These are phyloP conservation scores for Ptychobarbus kaznakovi DNA, from an alignment of 2,797 vertebrate genomes.

Conservation along the genomic window DNA sequence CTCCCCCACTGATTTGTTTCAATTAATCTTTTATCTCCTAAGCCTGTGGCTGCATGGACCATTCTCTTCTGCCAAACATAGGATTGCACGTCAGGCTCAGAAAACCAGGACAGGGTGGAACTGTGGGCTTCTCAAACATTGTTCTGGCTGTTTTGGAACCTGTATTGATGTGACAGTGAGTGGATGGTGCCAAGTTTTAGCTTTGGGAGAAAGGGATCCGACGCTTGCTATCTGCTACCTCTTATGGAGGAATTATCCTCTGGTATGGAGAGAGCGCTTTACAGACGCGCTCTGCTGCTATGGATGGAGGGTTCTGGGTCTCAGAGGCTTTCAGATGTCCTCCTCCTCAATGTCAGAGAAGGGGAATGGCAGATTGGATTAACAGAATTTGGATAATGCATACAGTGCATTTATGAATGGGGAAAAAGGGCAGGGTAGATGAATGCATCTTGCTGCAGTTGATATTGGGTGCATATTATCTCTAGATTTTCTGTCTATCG, in stretches of 20 bases:
- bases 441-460: slow-evolving; percentile 14
- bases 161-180: slow-evolving; percentile 58
- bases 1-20: slow-evolving; percentile 62
- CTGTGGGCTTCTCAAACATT: slow-evolving; percentile 53
- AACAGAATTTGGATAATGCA: slow-evolving; percentile 50
- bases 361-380: slow-evolving; percentile 54
- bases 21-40: slow-evolving; percentile 64
- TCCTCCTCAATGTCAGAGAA: slow-evolving; percentile 59
- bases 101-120: slow-evolving; percentile 50
- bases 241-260: slow-evolving; percentile 62
- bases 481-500: slow-evolving; percentile 1
- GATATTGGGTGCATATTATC: slow-evolving; percentile 29
- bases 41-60: slow-evolving; percentile 56
- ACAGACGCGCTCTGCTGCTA: slow-evolving; percentile 47
- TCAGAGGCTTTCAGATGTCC: slow-evolving; percentile 58
- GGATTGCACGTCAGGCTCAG: slow-evolving; percentile 54
- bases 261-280: slow-evolving; percentile 54
- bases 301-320: slow-evolving; percentile 56
- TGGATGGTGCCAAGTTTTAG: slow-evolving; percentile 53
- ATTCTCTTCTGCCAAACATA: slow-evolving; percentile 59
- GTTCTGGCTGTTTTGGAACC: slow-evolving; percentile 61
- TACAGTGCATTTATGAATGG: slow-evolving; percentile 50
- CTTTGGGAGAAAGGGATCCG: slow-evolving; percentile 50
- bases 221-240: slow-evolving; percentile 58
- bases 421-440: slow-evolving; percentile 44